Evolutionary conservation across 2,888 invertebrate species (phyloP).

Genomic region (Conomelus anceps): DNA sequence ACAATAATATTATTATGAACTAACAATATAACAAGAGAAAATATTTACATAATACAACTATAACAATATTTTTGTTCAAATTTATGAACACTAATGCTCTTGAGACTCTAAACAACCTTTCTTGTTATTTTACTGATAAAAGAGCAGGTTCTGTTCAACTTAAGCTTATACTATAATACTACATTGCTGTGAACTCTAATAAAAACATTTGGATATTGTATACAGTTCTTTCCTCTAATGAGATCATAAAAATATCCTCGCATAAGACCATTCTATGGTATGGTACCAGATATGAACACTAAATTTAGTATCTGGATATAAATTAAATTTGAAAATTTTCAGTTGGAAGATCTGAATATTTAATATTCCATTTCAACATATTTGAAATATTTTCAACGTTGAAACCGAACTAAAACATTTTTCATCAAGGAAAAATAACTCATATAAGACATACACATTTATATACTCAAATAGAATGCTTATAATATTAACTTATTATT

Average conservation of each 20-base stretch:
- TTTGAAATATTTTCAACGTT: too few species aligned
- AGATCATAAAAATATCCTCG: not conserved
- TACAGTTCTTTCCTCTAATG: not conserved
- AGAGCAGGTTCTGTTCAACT: not conserved
- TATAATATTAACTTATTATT: too few species aligned
- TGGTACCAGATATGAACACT: not conserved
- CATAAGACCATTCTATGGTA: not conserved
- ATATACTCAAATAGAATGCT: too few species aligned
- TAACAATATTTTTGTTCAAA: not conserved
- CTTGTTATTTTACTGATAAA: not conserved
- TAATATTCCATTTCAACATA: too few species aligned
- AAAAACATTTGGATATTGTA: not conserved
- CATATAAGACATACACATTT: too few species aligned
- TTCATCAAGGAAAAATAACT: too few species aligned
- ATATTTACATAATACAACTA: constrained; percentile 1
- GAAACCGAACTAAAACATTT: too few species aligned
- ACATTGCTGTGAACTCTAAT: not conserved
- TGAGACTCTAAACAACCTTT: not conserved
- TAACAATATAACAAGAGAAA: constrained; percentile 7
- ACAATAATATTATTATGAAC: constrained; percentile 1
- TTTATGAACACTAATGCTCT: not conserved
- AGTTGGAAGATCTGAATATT: too few species aligned
- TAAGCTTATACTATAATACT: not conserved
- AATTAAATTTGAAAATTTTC: not conserved
- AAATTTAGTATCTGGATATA: not conserved